phyloP scores from a whole-genome alignment of 92 coral and sea anemone genomes.

The Pocillopora meandrina region DNA sequence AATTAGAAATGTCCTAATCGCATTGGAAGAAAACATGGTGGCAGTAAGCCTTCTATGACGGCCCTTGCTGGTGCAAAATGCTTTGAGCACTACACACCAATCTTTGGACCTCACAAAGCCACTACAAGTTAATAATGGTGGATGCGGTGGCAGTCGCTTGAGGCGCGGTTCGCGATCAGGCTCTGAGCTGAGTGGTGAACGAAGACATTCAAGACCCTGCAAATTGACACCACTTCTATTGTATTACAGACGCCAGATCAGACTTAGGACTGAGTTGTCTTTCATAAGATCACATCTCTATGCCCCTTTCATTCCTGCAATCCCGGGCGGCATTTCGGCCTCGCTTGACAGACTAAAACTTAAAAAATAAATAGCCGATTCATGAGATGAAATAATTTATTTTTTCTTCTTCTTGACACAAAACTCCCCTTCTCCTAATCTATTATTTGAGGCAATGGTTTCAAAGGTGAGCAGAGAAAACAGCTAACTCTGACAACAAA shows the following conservation, averaged over 20 bases:
- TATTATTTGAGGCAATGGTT: not conserved
- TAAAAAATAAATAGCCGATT: not conserved
- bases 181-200: slow-evolving; percentile 14
- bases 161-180: slow-evolving; percentile 37
- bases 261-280: slow-evolving; percentile 17
- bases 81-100: slow-evolving; percentile 72
- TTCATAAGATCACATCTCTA: not conserved
- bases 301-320: slow-evolving; percentile 18
- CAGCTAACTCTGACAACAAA: too few relatives aligned
- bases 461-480: too few relatives aligned
- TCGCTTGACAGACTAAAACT: too few relatives aligned
- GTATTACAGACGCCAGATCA: slow-evolving; percentile 41
- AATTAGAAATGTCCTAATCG: slow-evolving; percentile 45
- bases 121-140: slow-evolving; percentile 23
- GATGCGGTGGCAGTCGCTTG: slow-evolving; percentile 19
- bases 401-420: not conserved
- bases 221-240: slow-evolving; percentile 43
- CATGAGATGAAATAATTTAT: not conserved
- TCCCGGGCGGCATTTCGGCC: slow-evolving; percentile 33
- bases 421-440: not conserved
- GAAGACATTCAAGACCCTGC: slow-evolving; percentile 38
- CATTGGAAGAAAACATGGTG: slow-evolving; percentile 54
- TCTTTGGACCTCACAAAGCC: slow-evolving; percentile 25
- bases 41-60: slow-evolving; percentile 30
- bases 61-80: slow-evolving; percentile 74